phyloP scores from a whole-genome alignment of 2,888 invertebrate species.

The Chaetogeoica ovagalla region DNA sequence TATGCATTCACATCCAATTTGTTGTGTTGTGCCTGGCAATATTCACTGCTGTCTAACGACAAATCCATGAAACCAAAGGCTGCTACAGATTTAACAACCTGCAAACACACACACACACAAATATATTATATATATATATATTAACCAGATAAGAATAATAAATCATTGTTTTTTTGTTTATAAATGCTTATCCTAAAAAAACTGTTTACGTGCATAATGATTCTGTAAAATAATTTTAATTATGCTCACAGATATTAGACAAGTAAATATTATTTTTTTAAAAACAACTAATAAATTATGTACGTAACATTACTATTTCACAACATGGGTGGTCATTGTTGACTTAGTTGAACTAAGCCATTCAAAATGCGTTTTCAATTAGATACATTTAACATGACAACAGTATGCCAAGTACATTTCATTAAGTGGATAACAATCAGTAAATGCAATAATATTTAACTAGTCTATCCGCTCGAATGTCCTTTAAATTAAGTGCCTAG shows the following conservation, averaged over 20 bases:
- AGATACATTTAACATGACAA: constrained; percentile 8
- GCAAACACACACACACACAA: constrained; percentile 16
- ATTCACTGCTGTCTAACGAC: constrained; percentile 97
- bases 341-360: not conserved
- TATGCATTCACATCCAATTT: constrained; percentile 60
- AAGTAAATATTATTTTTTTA: not conserved
- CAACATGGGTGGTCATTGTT: not conserved
- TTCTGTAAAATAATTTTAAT: constrained; percentile 8
- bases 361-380: not conserved
- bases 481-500: constrained; percentile 6
- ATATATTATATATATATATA: too few relatives aligned
- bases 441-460: constrained; percentile 37
- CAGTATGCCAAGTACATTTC: not conserved
- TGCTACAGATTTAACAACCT: constrained; percentile 53
- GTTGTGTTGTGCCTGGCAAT: constrained; percentile 99
- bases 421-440: constrained; percentile 27
- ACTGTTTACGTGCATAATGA: not conserved
- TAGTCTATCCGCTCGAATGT: constrained; percentile 22
- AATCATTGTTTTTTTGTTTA: constrained; percentile 13
- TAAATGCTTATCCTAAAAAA: constrained; percentile 16
- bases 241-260: not conserved
- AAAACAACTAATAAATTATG: not conserved
- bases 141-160: constrained; percentile 16
- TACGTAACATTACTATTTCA: constrained; percentile 12
- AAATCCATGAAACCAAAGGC: constrained; percentile 80